Evolutionary conservation across 2,113 vertebrate species (phyloP).

Genomic region (Lophotis ruficrista): DNA sequence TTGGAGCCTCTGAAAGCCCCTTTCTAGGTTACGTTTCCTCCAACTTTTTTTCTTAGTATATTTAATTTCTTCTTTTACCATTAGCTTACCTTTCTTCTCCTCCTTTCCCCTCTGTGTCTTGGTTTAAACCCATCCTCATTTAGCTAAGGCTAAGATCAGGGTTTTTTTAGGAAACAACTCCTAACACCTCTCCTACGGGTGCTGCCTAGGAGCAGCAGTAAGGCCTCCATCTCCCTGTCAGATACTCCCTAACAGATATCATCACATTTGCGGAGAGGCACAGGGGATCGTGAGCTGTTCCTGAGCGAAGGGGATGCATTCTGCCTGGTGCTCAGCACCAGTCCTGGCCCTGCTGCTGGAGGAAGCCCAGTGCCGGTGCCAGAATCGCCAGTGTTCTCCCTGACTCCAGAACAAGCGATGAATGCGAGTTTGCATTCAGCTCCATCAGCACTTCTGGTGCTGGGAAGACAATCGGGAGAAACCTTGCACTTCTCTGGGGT

Average conservation of each 20-base stretch:
- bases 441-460: neutral
- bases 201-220: neutral
- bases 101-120: neutral
- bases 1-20: neutral
- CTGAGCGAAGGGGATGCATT: neutral
- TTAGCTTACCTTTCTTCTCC: neutral
- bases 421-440: neutral
- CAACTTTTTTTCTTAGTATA: neutral
- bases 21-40: neutral
- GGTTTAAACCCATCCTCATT: neutral
- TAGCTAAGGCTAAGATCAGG: neutral
- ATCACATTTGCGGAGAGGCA: neutral
- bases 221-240: neutral
- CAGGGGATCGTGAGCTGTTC: neutral
- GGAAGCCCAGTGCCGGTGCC: neutral
- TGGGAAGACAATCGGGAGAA: neutral
- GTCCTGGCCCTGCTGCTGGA: neutral
- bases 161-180: neutral
- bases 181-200: neutral
- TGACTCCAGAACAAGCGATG: neutral
- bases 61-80: neutral
- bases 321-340: neutral
- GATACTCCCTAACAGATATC: neutral
- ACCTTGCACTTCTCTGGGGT: neutral
- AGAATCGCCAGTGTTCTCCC: neutral